Evolutionary conservation across 2,888 invertebrate genomes (phyloP).

Genomic region (Pristionchus mayeri): DNA sequence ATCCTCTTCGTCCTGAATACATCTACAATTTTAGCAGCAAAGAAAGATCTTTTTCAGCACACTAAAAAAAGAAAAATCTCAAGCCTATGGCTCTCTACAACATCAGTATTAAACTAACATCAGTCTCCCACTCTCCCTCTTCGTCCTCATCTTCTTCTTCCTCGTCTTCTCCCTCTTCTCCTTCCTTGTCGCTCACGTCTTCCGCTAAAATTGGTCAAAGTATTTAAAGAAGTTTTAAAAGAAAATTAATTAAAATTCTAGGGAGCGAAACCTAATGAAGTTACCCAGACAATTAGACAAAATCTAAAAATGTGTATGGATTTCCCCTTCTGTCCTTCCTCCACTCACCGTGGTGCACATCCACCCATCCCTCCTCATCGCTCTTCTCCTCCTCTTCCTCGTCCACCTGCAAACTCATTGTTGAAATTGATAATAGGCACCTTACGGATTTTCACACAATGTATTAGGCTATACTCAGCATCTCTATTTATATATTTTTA

Average conservation of each 20-base stretch:
- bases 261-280: too few species aligned
- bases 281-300: too few species aligned
- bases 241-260: not conserved
- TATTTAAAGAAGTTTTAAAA: not conserved
- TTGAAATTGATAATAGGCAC: not conserved
- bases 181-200: conserved; percentile 24
- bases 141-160: conserved; percentile 32
- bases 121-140: conserved; percentile 51
- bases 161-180: conserved; percentile 5
- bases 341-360: conserved; percentile 46
- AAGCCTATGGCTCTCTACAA: too few species aligned
- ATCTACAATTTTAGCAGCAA: not conserved
- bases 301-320: not conserved
- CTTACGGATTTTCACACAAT: too few species aligned
- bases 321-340: too few species aligned
- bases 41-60: not conserved
- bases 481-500: too few species aligned
- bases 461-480: too few species aligned
- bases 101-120: not conserved
- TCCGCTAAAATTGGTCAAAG: not conserved
- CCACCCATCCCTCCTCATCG: conserved; percentile 51
- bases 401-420: not conserved
- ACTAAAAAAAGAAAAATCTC: not conserved
- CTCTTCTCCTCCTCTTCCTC: conserved; percentile 43
- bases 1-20: conserved; percentile 47